Evolutionary conservation across 2,888 invertebrate genomes (phyloP).

Genomic region (Lycia hirtaria): DNA sequence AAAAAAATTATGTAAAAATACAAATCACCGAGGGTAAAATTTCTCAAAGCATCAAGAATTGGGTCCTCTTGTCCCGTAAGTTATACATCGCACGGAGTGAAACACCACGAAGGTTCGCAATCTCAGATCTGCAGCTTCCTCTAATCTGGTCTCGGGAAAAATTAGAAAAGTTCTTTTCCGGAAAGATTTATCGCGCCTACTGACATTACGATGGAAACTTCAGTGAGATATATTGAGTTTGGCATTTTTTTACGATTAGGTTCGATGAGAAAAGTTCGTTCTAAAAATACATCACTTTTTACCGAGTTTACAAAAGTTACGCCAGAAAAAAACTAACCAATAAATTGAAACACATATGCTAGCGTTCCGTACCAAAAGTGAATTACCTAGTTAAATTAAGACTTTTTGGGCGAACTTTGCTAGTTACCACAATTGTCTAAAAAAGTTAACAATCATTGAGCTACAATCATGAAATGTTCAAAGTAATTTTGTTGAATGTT

Average conservation of each 20-base stretch:
- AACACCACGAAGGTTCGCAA: constrained; percentile 7
- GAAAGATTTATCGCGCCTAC: constrained; percentile 27
- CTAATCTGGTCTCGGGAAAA: constrained; percentile 17
- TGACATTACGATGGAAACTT: constrained; percentile 13
- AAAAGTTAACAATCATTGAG: too few relatives aligned
- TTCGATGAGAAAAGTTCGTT: neutral
- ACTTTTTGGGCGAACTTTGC: too few relatives aligned
- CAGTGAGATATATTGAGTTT: neutral
- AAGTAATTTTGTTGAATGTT: too few relatives aligned
- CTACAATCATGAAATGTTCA: too few relatives aligned
- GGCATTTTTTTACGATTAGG: neutral
- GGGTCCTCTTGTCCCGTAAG: neutral
- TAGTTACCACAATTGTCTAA: too few relatives aligned
- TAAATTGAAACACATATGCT: too few relatives aligned
- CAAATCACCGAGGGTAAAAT: neutral
- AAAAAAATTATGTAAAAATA: too few relatives aligned
- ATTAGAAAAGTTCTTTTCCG: constrained; percentile 19
- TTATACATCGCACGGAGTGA: neutral
- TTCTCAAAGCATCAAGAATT: neutral
- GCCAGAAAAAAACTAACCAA: too few relatives aligned
- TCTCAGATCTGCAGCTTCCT: constrained; percentile 10
- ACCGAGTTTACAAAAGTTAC: neutral
- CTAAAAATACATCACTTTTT: constrained; percentile 5
- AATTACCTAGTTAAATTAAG: too few relatives aligned
- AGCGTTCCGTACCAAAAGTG: too few relatives aligned